phyloP scores from a whole-genome alignment of 2,888 invertebrate genomes.

The Zygogramma bicolorata region DNA sequence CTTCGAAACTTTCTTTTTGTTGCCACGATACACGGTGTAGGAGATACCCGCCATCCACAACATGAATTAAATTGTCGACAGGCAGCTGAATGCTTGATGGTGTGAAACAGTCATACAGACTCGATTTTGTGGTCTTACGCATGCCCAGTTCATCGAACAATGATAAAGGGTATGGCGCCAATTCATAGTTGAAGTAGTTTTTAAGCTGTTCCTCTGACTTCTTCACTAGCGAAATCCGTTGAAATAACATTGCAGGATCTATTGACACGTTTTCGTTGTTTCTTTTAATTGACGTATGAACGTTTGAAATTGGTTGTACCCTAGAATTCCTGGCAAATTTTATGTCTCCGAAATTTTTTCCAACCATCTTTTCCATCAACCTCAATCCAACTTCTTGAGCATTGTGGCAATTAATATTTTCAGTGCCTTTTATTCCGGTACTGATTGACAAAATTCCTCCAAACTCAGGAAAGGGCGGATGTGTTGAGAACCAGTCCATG shows the following conservation, averaged over 20 bases:
- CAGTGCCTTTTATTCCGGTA: constrained; percentile 23
- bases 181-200: constrained; percentile 19
- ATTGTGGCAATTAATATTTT: constrained; percentile 24
- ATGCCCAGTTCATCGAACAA: constrained; percentile 28
- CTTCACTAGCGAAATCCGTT: constrained; percentile 15
- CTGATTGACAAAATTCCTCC: constrained; percentile 44
- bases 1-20: no score
- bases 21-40: no score
- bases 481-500: not conserved
- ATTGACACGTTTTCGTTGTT: constrained; percentile 15
- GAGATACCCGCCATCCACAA: no score
- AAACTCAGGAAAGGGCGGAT: not conserved
- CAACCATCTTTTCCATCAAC: not conserved
- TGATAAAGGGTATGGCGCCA: constrained; percentile 21
- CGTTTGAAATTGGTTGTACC: constrained; percentile 20
- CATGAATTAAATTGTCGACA: no score
- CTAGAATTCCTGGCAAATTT: constrained; percentile 11
- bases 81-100: not conserved
- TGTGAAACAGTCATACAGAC: constrained; percentile 16
- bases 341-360: not conserved
- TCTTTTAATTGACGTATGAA: not conserved
- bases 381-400: constrained; percentile 30
- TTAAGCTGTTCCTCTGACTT: constrained; percentile 6
- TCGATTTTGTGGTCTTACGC: constrained; percentile 33
- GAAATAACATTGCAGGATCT: constrained; percentile 31